Evolutionary conservation across 2,113 vertebrate species (phyloP).

Genomic region (Mastomys natalensis): DNA sequence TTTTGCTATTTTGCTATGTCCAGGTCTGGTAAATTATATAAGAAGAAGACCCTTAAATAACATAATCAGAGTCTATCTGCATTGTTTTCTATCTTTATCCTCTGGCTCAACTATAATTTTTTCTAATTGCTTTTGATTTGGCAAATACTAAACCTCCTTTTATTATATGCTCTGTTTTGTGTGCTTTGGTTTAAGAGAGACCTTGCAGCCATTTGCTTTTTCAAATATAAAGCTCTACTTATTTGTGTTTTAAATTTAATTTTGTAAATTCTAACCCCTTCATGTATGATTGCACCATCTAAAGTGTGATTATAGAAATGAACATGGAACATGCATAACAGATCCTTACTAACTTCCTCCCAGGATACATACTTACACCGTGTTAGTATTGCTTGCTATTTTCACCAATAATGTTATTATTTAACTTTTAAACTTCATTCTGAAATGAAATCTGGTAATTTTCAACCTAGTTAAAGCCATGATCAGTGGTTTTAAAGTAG

Average conservation of each 20-base stretch:
- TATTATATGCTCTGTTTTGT: not conserved
- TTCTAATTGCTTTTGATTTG: not conserved
- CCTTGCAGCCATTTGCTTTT: not conserved
- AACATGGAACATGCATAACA: not conserved
- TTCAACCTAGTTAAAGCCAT: conserved; percentile 65
- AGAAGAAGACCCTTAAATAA: not conserved
- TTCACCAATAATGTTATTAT: not conserved
- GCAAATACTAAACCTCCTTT: not conserved
- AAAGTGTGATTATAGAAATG: not conserved
- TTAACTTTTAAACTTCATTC: conserved; percentile 4
- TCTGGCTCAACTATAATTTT: not conserved
- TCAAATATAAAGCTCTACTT: not conserved
- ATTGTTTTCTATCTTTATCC: not conserved
- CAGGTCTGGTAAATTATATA: too few species aligned
- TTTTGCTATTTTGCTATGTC: not conserved
- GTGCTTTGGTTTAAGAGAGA: not conserved
- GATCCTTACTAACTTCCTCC: not conserved
- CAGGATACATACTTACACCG: not conserved
- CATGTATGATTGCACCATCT: not conserved
- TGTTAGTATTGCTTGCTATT: not conserved
- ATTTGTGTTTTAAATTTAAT: not conserved
- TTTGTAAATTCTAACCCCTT: not conserved
- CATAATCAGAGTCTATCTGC: not conserved
- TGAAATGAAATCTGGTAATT: not conserved
- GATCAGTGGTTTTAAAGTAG: conserved; percentile 89